Evolutionary conservation across 30 jellyfish, hydroid and myxozoan genomes (phyloP), one percentile per base, ranked within the genome.

Genomic region (Pseudorhiza aurosa): DNA sequence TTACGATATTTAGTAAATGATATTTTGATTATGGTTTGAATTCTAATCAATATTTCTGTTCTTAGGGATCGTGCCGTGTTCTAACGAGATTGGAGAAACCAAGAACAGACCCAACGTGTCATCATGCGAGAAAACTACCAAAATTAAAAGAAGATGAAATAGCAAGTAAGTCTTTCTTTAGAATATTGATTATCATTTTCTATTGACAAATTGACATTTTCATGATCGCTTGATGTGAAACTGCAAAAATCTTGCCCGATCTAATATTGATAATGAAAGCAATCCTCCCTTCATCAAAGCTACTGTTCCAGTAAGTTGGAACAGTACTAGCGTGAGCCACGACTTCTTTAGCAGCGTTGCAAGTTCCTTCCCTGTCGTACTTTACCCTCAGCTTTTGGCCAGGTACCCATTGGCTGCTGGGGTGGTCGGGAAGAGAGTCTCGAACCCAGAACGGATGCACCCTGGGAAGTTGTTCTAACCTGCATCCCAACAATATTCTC

Each of bases 11-110:
- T n/a, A n/a, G n/a, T n/a, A n/a, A n/a, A n/a, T n/a, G n/a, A n/a
- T n/a, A n/a, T n/a, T n/a, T n/a, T n/a, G n/a, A n/a, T n/a, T n/a
- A n/a, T n/a, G n/a, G n/a, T n/a, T n/a, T n/a, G n/a, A n/a, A n/a
- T n/a, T n/a, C n/a, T n/a, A n/a, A n/a, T n/a, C n/a, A n/a, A n/a
- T 1, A 7, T 22, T 26, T 8, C 17, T 72, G 25, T 40, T 17
- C 43, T 21, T 63, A 84, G 95, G 88, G 95, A 10, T 70, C 95
- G 1, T 84, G 95, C 45, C 83, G 83, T 11, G 83, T 84, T 17
- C 62, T 72, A 30, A 72, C 95, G 31, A 70, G 80, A 46, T 64
- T 72, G 8, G 64, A 81, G 29, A 68, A 82, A 31, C 85, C 87
- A 67, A 82, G 87, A 58, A 82, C 87, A 1, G 82, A 56, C 43